Evolutionary conservation across 37 sponge, comb jelly and placozoan species (phyloP).

Genomic region (Mnemiopsis leidyi): DNA sequence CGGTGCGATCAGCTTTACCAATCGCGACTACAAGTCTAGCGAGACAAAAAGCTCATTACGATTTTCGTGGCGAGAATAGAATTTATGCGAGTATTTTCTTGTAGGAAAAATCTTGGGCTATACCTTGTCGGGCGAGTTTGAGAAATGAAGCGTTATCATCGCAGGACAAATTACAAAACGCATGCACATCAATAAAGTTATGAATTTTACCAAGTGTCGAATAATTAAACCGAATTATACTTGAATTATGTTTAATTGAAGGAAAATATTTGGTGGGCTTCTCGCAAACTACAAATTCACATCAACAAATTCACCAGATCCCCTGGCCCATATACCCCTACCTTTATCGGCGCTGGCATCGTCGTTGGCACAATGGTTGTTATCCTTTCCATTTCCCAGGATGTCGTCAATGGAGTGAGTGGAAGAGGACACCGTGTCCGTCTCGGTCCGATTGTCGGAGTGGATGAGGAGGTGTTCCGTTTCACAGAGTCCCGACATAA

Average conservation of each 20-base stretch:
- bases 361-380: neutral
- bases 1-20: neutral
- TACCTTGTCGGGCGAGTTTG: neutral
- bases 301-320: too few species aligned
- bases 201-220: neutral
- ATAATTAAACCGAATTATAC: neutral
- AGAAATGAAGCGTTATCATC: neutral
- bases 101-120: neutral
- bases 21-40: neutral
- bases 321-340: too few species aligned
- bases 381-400: constrained; percentile 1
- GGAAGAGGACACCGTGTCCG: neutral
- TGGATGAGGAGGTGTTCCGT: neutral
- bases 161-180: neutral
- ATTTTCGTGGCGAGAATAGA: neutral
- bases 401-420: constrained; percentile 3
- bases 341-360: neutral
- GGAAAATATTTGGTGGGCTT: neutral
- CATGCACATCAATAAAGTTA: neutral
- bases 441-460: neutral
- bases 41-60: neutral
- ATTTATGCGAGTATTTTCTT: neutral
- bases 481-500: neutral
- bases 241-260: neutral
- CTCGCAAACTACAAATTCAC: neutral